phyloP scores from a whole-genome alignment of 2,888 invertebrate genomes.

The Empis stercorea region DNA sequence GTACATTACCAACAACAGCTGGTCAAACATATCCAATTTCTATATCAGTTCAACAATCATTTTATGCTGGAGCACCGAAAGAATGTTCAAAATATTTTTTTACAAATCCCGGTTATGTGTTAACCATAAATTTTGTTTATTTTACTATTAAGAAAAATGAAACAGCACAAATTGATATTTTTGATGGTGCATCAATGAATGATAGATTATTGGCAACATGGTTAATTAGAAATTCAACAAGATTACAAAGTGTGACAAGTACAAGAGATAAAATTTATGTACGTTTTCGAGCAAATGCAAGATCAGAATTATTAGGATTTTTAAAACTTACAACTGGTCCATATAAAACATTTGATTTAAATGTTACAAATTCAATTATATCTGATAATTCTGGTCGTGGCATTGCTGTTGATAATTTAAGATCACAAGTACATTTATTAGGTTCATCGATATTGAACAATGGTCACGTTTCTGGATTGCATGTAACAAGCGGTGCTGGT shows the following conservation, averaged over 20 bases:
- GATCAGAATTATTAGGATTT: conserved; percentile 61
- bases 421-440: conserved; percentile 78
- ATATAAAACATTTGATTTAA: conserved; percentile 72
- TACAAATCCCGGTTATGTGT: conserved; percentile 60
- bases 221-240: conserved; percentile 66
- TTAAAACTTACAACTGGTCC: conserved; percentile 65
- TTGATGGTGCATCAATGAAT: conserved; percentile 59
- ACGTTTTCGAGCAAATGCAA: conserved; percentile 59
- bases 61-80: conserved; percentile 54
- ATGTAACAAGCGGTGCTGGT: conserved; percentile 80
- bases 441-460: conserved; percentile 73
- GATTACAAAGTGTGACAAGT: conserved; percentile 80
- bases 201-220: conserved; percentile 60
- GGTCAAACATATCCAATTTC: conserved; percentile 81
- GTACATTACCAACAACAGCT: conserved; percentile 67
- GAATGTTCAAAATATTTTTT: conserved; percentile 70
- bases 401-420: conserved; percentile 81
- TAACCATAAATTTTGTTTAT: conserved; percentile 77
- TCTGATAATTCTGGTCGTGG: conserved; percentile 89
- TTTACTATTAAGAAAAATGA: conserved; percentile 64
- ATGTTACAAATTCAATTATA: conserved; percentile 71
- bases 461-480: conserved; percentile 80
- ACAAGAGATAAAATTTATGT: conserved; percentile 68
- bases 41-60: conserved; percentile 66
- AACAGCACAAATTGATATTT: conserved; percentile 60